Evolutionary conservation across 92 coral and sea anemone genomes (phyloP), one percentile per base, ranked within the genome.

Genomic region (Zoanthus gigantus): DNA sequence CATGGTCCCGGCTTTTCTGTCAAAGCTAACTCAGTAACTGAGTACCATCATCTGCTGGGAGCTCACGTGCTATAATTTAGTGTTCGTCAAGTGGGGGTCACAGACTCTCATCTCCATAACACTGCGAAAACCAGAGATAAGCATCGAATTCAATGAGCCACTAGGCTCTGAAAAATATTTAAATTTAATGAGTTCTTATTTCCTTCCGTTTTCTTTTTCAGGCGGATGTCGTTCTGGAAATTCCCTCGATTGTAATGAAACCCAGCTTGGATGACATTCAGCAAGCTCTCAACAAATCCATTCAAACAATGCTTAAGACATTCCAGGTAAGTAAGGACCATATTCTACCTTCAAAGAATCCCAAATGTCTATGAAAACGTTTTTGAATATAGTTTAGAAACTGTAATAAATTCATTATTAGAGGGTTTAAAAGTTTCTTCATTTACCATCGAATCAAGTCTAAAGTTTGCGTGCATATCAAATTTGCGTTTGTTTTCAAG

Each of bases 241-340:
- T 97, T 72, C 99, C 99, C 8, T 85, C 97, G 31, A 91, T 97
- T 15, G 94, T 94, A 71, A 94, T 97, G 97, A 97, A 94, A 69
- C 99, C 99, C 12, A 97, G 99, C 74, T 89, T 97, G 66, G 99
- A 97, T 84, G 99, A 97, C 90, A 95, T 97, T 16, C 99, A 97
- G 78, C 99, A 97, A 83, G 93, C 93, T 2, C 91, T 97, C 53
- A 97, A 97, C 89, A 97, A 90, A 89, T 89, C 98, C 0, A 98
- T 97, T 9, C 99, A 97, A 88, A 97, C 93, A 31, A 97, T 97
- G 97, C 94, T 97, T 8, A 95, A 97, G 76, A 97, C 96, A 32
- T 95, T 98, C 34, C 99, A 96, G 98, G 98, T 96, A 61, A 17
- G 66, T 28, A 61, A n/a, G 65, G 12, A 12, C 6, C 17, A 12